Evolutionary conservation across 2,113 vertebrate genomes (phyloP), one percentile per base, ranked within the genome.

Genomic region (Bubo blakistoni): DNA sequence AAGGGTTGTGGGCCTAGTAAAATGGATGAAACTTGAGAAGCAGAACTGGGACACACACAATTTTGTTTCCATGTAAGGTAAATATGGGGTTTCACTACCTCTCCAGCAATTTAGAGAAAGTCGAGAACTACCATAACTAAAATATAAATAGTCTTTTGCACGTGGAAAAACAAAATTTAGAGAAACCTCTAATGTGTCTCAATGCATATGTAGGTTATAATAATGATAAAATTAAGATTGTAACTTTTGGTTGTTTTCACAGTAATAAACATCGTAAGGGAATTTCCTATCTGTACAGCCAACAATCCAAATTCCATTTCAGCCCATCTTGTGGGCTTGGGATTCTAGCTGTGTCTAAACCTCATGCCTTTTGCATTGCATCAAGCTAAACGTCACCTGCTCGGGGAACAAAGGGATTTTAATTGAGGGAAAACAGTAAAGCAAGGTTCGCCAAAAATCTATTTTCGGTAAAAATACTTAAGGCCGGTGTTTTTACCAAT

Each of bases 401-500:
- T 46, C 4, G 19, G 46, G 54, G 34, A 93, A 70, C 30, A 73
- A 63, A 83, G 20, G 14, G 25, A 5, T 73, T 86, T 92, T 81
- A 86, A 90, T 7, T 54, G 69, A 89, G 62, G 91, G 59, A 78
- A 92, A 92, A 79, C 32, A 71, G n/a, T 44, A 40, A 83, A 88
- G 34, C 6, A 16, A 63, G 55, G 10, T 77, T 83, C 95, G 79
- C 72, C 90, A 88, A 88, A 59, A 38, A 73, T 44, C 71, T 95
- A 30, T 93, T 94, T 80, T 55, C 38, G 72, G 73, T 86, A 72
- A 88, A 73, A 95, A 84, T 90, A 59, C 92, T 88, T 59, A 54
- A 91, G 52, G 73, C 57, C 12, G 57, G 25, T 3, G 1, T 88
- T 94, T 82, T 92, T 54, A 88, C 67, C 16, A 24, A 27, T 13